Evolutionary conservation across 2,888 invertebrate species (phyloP), one percentile per base, ranked within the genome.

Genomic region (Orchesella flavescens): DNA sequence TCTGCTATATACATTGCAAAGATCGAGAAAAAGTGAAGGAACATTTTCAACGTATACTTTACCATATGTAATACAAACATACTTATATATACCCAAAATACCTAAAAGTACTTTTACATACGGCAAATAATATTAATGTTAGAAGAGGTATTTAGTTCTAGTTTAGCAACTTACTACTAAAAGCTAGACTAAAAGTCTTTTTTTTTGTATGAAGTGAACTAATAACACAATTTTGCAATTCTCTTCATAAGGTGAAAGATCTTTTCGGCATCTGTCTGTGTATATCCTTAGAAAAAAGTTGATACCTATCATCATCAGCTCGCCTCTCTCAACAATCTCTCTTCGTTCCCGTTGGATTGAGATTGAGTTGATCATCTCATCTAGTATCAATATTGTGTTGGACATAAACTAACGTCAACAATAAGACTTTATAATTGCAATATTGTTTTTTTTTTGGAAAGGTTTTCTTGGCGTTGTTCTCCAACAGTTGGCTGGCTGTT

Each of bases 161-260:
- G 53, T 53, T 53, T 53, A 53, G 53, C 17, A n/a, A 12, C 17
- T 57, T 57, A 10, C 17, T 15, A 57, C 57, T 17, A 15, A 17
- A 15, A 17, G 21, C 44, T 13, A 68, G 15, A 46, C 15, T 0
- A 43, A 44, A 19, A 12, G 17, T 10, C 34, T 15, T 34, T 17
- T 19, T 15, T 15, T 46, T 61, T 61, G 21, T 44, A 68, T 43
- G 34, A 59, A 23, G 53, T 49, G 69, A 23, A 49, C 49, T 53
- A 71, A 53, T 72, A 59, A 19, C 72, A 59, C 21, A 34, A 19
- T 69, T 72, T 72, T 59, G 72, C 72, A 72, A 72, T 72, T 57
- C 53, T 55, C 34, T 34, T 34, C 34, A 2, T 34, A 4, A 59
- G 72, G 72, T 72, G 72, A 72, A 72, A 72, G 72, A 72, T 72